Evolutionary conservation across 2,113 vertebrate species (phyloP), one percentile per base, ranked within the genome.

Genomic region (Indicator indicator): DNA sequence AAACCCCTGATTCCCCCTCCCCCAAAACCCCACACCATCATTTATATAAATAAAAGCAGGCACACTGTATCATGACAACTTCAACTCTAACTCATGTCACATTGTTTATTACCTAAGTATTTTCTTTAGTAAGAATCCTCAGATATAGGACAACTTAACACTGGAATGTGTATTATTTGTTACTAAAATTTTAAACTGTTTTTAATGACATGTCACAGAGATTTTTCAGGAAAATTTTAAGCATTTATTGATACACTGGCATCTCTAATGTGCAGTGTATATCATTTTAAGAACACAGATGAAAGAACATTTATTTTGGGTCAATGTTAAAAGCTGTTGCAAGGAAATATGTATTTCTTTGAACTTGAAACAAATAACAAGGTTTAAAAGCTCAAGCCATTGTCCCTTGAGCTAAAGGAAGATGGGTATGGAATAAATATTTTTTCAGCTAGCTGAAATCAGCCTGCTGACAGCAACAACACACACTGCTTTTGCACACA

Each of bases 311-410:
- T 95, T 94, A 95, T 95, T 96, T 87, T 2, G 15, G 63, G 89
- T 94, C 77, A 67, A 46, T n/a, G 70, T 82, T 82, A 65, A 54
- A 94, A 94, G 77, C 12, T 36, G 28, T 64, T 67, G 30, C 44
- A 32, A 96, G 94, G 84, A 93, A 97, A 92, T 71, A 86, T 33
- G 76, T 90, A 86, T 87, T 89, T 90, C 89, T 96, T 95, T 95
- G 95, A 95, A 96, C 86, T 46, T 80, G 30, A 85, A 95, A 89
- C 73, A 93, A 94, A 40, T 54, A 86, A 46, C 44, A 92, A 84
- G 63, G 56, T 83, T 84, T 90, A 82, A 84, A 92, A 94, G 58
- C 73, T 81, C 62, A 54, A 71, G 44, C 70, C 59, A 96, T 96
- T 93, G 90, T 97, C 55, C 30, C 73, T n/a, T 70, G 67, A 89